Evolutionary conservation across 2,113 vertebrate genomes (phyloP).

Genomic region (Bolborhynchus lineola): DNA sequence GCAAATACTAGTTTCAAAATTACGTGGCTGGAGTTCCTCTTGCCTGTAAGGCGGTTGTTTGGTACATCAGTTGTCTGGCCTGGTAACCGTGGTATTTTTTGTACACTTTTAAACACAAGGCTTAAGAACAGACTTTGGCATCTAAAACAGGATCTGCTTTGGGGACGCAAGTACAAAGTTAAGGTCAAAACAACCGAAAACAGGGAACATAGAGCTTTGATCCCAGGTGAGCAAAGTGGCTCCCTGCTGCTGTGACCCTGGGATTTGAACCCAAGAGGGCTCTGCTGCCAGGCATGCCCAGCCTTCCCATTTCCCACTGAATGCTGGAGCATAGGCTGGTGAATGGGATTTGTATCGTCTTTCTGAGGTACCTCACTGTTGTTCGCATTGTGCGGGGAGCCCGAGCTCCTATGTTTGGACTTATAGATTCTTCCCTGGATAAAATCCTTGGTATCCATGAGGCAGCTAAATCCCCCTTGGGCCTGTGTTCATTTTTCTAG

Average conservation of each 20-base stretch:
- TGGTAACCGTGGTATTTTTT: neutral
- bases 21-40: neutral
- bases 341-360: neutral
- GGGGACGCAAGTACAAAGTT: neutral
- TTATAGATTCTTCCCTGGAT: neutral
- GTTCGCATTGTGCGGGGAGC: neutral
- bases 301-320: neutral
- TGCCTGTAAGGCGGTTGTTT: neutral
- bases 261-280: neutral
- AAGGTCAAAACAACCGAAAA: neutral
- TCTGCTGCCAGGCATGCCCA: neutral
- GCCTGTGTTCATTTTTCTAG: neutral
- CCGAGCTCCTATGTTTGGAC: neutral
- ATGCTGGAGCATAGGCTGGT: neutral
- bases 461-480: neutral
- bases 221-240: neutral
- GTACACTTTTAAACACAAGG: neutral
- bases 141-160: neutral
- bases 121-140: neutral
- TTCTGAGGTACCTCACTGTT: neutral
- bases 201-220: neutral
- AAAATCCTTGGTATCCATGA: neutral
- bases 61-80: neutral
- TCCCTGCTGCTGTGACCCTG: accelerated
- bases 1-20: neutral